Base-by-base conservation (phyloP, 2,888 invertebrate genomes). In the Psylliodes chrysocephalus region DNA sequence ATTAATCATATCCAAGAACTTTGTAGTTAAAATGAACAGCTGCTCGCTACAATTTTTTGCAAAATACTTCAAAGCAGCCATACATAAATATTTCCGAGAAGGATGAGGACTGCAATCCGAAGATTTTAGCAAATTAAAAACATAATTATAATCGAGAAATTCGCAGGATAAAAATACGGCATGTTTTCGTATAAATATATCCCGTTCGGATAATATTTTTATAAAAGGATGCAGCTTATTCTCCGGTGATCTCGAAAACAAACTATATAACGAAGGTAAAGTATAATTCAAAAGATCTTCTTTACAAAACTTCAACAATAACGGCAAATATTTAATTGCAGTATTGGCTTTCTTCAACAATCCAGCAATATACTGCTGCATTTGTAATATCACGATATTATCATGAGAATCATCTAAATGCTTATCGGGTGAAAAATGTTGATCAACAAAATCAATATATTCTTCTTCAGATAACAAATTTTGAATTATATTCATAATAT, bases 211-310 rank as follows among this genome's bases (percentile, higher is more conserved):
- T 35, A 73, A 54, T 40, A 42, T 19, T 46, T 69, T 60, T 8
- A 71, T 51, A 15, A 62, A 60, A n/a, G 56, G 22, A 5, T 22
- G 30, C 1, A 67, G 42, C 33, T 33, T 7, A 10, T 66, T 53
- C 60, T 73, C 73, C 10, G 60, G 63, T 4, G 66, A 54, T 52
- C 60, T 59, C 15, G 67, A 67, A 44, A 69, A 53, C 6, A 66
- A 44, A 33, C 68, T 70, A 54, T 70, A 72, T 1, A 73, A 57
- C 6, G 70, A 60, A 4, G 35, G 47, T 22, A 68, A 15, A 14
- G 66, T 60, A 17, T 60, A 42, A 10, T 66, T 63, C 15, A 72
- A 57, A 38, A 68, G 71, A 35, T 70, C 71, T 7, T 68, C 71
- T 28, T 59, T 54, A 33, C 70, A 73, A 52, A 66, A 67, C 7